Base-by-base conservation (phyloP, 1,140 invertebrate species). In the Zaprionus taronus region DNA sequence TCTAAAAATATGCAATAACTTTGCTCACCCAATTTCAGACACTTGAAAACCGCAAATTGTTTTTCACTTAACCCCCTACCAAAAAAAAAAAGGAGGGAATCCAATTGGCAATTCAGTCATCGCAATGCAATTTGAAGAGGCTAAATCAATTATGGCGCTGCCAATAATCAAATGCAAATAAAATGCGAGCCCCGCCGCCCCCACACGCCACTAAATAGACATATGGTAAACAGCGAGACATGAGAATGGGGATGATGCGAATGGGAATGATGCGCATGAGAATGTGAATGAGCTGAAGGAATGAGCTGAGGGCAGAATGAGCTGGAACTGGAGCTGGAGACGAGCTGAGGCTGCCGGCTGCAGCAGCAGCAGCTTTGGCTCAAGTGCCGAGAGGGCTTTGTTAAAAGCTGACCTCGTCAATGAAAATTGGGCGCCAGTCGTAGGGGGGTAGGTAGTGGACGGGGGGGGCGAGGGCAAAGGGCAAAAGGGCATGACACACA, bases 331-430 rank as follows among this genome's bases (percentile, higher is more conserved):
- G 14, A n/a, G 38, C 38, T 20, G 47, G 9, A 49, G 44, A 9
- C 44, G n/a, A 49, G 47, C 7, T 51, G 44, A 47, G 65, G 36
- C 7, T 56, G 53, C 31, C 53, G 51, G n/a, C 60, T 64, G 75
- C 24, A 62, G 41, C 57, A 4, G 34, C 34, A 4, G 36, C 36
- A 38, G 24, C 24, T 49, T 60, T 58, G 38, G 58, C 41, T 77
- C 38, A 72, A 87, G 76, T 77, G 72, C 49, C 9, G 17, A 60
- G 17, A 60, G n/a, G 36, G 66, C 70, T 81, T 81, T 89, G 84
- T 79, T 79, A 83, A 80, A 73, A 81, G 83, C 85, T 89, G 84
- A 89, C 84, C 84, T 84, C 78, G 81, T 87, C 84, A 87, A 89
- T 87, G 72, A 51, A 67, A 76, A 79, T 79, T 70, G 71, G 66